Evolutionary conservation across 2,113 vertebrate species (phyloP).

Genomic region (Pantherophis guttatus): DNA sequence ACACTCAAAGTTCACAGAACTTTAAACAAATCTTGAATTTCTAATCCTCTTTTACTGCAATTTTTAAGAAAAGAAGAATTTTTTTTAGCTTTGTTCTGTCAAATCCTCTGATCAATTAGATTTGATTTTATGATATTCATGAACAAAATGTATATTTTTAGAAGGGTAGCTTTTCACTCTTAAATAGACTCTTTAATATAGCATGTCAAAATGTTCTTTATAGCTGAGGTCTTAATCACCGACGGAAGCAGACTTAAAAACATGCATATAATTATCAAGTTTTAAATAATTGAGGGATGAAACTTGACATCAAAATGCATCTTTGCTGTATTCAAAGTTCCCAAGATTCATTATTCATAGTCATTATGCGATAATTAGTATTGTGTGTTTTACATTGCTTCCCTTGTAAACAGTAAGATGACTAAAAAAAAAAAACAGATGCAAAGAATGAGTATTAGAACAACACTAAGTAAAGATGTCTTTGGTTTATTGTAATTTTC

Average conservation of each 20-base stretch:
- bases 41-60: constrained; percentile 33
- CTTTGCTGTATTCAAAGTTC: constrained; percentile 51
- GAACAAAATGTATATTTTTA: not conserved
- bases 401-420: constrained; percentile 38
- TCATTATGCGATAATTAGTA: constrained; percentile 54
- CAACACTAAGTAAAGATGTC: constrained; percentile 34
- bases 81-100: constrained; percentile 4
- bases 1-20: constrained; percentile 21
- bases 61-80: constrained; percentile 15
- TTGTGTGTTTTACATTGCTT: constrained; percentile 33
- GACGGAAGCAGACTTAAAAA: constrained; percentile 44
- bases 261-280: constrained; percentile 55
- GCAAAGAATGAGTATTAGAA: constrained; percentile 23
- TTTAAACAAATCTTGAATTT: constrained; percentile 38
- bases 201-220: not conserved
- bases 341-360: constrained; percentile 55
- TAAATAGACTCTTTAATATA: constrained; percentile 32
- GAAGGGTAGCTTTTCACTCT: constrained; percentile 26
- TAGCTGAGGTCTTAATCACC: constrained; percentile 29
- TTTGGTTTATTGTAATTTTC: constrained; percentile 30
- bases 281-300: constrained; percentile 64
- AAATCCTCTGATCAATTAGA: not conserved
- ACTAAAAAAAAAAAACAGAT: not conserved
- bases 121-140: not conserved
- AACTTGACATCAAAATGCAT: constrained; percentile 23